Conservation (phyloP, 35 echinoderm and acorn worm species). For the Stichopus chloronotus region DNA sequence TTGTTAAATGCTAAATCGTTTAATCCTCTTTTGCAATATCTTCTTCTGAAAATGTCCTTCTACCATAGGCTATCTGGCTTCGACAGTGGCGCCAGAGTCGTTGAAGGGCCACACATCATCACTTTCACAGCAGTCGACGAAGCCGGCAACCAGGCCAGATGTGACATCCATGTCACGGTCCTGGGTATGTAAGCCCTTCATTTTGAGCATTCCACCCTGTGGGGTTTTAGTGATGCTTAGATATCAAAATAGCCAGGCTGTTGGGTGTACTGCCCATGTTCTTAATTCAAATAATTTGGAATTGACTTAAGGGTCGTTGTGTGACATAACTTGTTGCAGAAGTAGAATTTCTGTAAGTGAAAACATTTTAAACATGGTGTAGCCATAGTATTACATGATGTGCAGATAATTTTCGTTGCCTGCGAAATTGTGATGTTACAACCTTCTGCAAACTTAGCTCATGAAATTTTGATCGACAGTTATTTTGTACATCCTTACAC, state of each 20-base stretch:
- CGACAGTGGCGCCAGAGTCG: background rate
- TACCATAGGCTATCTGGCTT: conserved; percentile 12
- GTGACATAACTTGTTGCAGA: no score
- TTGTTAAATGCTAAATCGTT: no score
- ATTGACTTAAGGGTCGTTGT: background rate
- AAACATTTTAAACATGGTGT: no score
- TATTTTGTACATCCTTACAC: no score
- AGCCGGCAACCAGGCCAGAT: conserved; percentile 48
- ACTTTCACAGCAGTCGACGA: conserved; percentile 30
- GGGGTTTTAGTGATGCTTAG: background rate
- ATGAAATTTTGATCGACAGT: no score
- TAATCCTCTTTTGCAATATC: background rate
- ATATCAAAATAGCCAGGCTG: background rate
- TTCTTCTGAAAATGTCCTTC: background rate
- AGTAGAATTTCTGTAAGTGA: no score
- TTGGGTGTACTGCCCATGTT: no score
- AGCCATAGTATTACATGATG: no score
- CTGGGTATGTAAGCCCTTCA: background rate
- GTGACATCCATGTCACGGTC: conserved; percentile 43
- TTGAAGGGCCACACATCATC: conserved; percentile 22
- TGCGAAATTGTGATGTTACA: no score
- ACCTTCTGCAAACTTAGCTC: no score
- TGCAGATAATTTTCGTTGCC: no score
- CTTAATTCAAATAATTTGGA: no score
- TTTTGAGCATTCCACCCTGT: background rate